These are phyloP conservation scores for Ibidorhyncha struthersii DNA, from an alignment of 2,113 vertebrate genomes.

Conservation along the genomic window DNA sequence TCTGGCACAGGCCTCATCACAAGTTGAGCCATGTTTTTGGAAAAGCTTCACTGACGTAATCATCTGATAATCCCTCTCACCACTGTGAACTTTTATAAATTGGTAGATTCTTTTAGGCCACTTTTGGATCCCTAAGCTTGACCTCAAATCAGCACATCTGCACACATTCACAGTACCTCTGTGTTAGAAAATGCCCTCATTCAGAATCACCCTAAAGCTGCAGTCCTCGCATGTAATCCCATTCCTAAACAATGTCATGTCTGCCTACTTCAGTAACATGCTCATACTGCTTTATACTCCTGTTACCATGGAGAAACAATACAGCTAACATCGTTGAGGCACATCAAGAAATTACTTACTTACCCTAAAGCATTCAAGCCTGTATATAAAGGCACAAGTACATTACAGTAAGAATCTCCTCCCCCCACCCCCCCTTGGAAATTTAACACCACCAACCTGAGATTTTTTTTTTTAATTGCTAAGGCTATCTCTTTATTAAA, in stretches of 20 bases:
- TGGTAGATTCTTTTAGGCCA: background rate
- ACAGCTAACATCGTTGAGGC: constrained; percentile 12
- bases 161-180: background rate
- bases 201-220: background rate
- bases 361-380: background rate
- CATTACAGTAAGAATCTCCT: background rate
- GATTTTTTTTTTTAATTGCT: background rate
- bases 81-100: background rate
- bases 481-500: background rate
- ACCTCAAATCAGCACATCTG: background rate
- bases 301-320: constrained; percentile 59
- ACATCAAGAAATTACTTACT: background rate
- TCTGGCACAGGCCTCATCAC: background rate
- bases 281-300: background rate
- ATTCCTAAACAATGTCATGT: background rate
- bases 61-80: background rate
- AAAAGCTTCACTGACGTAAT: background rate
- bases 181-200: background rate
- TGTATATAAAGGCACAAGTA: background rate
- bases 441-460: background rate
- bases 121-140: background rate
- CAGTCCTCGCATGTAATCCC: background rate
- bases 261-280: background rate
- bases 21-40: background rate
- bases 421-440: accelerated